Evolutionary conservation across 2,113 vertebrate genomes (phyloP), one percentile per base, ranked within the genome.

Genomic region (Saccopteryx leptura): DNA sequence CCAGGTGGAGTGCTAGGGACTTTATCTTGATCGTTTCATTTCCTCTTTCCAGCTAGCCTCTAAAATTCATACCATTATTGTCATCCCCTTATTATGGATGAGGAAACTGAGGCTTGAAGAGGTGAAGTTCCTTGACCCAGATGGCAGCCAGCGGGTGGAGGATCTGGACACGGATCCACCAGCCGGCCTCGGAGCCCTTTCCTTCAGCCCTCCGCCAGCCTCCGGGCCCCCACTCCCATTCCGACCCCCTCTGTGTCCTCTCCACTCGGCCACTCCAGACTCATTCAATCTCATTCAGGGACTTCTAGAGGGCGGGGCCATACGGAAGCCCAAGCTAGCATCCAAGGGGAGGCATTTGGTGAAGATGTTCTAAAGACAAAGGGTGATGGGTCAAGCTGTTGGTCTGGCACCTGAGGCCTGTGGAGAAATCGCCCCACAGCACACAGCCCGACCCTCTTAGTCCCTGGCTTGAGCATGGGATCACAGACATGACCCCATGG

Each of bases 291-390:
- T 8, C 15, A 87, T 28, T 19, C 8, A 12, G 50, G 24, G 93
- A 66, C 66, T 76, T 69, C 81, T 61, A 82, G 76, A 89, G 18
- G 39, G 56, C 31, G 75, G 56, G 52, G 14, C 28, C 21, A 56
- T 6, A 46, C 10, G 9, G 24, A 63, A 61, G 18, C 19, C 39
- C 23, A 11, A 63, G 10, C 14, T 12, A 65, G 24, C 50, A 9
- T 19, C 50, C 79, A 50, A 48, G 63, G 54, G 68, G 61, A 63
- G 85, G 46, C 21, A 50, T 80, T 31, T 85, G 83, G 6, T 71
- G 75, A 50, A 88, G 83, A 58, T 23, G 82, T 76, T 94, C 66
- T 39, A n/a, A 93, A 80, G 88, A 92, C 26, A 80, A 60, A 72
- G 56, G 54, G 56, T 1, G 66, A n/a, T 33, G 10, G 52, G 89